phyloP scores from a whole-genome alignment of 2,888 invertebrate genomes.

The Marasmarcha lunaedactyla region DNA sequence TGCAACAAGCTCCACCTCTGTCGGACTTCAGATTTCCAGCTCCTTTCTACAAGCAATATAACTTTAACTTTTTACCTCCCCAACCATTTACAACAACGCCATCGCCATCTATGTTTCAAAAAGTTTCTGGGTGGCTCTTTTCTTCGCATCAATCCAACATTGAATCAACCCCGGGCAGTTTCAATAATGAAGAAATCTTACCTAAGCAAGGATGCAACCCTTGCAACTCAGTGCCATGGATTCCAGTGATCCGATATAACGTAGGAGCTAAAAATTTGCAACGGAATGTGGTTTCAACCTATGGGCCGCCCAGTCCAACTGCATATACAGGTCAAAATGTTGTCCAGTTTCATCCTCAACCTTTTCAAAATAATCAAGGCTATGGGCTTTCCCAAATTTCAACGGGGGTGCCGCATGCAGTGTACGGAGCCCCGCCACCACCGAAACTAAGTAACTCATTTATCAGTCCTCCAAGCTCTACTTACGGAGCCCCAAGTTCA shows the following conservation, averaged over 20 bases:
- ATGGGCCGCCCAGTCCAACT: constrained; percentile 53
- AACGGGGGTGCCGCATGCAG: constrained; percentile 31
- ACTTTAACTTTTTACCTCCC: constrained; percentile 54
- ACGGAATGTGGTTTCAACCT: constrained; percentile 39
- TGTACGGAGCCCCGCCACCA: constrained; percentile 37
- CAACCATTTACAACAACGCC: constrained; percentile 52
- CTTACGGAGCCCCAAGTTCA: constrained; percentile 28
- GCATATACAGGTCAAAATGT: constrained; percentile 30
- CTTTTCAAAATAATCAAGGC: constrained; percentile 26
- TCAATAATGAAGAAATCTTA: constrained; percentile 8
- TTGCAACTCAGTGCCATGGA: constrained; percentile 86
- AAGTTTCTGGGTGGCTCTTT: constrained; percentile 73
- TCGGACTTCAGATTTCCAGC: constrained; percentile 53
- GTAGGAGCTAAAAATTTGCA: constrained; percentile 40
- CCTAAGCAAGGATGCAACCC: constrained; percentile 75
- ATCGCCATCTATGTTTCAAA: constrained; percentile 67
- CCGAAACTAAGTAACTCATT: constrained; percentile 20
- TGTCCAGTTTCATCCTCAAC: constrained; percentile 31
- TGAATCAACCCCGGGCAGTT: constrained; percentile 28
- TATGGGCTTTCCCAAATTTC: constrained; percentile 24
- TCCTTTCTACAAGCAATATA: constrained; percentile 59
- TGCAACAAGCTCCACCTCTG: constrained; percentile 19
- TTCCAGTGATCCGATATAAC: constrained; percentile 74
- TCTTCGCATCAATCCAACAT: constrained; percentile 55
- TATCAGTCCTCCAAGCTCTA: constrained; percentile 4